Evolutionary conservation across 2,113 vertebrate genomes (phyloP).

Genomic region (Proterorhinus semilunaris): DNA sequence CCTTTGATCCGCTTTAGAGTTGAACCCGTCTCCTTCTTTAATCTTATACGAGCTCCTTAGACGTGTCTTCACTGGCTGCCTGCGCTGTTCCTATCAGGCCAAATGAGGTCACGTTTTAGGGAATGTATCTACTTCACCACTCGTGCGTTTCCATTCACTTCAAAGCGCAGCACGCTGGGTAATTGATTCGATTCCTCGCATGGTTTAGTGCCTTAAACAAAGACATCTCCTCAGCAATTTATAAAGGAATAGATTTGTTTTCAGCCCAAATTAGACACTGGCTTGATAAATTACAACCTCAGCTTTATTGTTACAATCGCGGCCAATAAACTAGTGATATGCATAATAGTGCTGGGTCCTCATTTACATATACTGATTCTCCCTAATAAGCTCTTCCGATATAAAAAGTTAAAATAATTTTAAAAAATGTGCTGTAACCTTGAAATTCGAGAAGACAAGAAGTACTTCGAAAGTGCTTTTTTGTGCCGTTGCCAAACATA

Average conservation of each 20-base stretch:
- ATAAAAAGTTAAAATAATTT: no score
- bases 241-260: not conserved
- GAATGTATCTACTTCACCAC: slow-evolving; percentile 14
- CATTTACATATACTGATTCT: no score
- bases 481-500: no score
- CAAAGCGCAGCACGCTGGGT: slow-evolving; percentile 5
- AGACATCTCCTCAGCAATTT: slow-evolving; percentile 13
- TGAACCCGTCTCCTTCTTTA: not conserved
- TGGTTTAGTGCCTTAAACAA: slow-evolving; percentile 7
- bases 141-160: slow-evolving; percentile 28
- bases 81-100: not conserved
- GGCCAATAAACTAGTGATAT: not conserved
- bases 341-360: not conserved
- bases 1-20: not conserved
- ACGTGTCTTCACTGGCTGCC: not conserved
- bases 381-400: no score
- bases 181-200: slow-evolving; percentile 21
- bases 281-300: not conserved
- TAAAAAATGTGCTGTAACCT: no score
- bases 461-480: no score
- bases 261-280: not conserved
- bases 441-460: not conserved
- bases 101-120: slow-evolving; percentile 17
- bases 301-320: not conserved
- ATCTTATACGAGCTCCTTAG: slow-evolving; percentile 2